These are phyloP conservation scores for Cololabis saira DNA, from an alignment of 2,113 vertebrate species.

Conservation along the genomic window DNA sequence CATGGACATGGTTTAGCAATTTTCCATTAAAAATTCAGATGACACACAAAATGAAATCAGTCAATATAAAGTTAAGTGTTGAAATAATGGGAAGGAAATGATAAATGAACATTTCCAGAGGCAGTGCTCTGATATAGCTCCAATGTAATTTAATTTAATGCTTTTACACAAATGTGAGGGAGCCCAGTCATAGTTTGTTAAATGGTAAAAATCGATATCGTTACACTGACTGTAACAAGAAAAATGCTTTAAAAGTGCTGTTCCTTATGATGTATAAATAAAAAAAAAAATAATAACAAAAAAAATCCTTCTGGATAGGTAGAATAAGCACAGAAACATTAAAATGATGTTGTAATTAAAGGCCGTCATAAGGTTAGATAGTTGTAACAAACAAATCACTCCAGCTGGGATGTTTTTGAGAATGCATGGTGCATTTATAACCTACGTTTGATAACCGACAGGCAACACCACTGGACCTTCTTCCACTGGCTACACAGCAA, in stretches of 20 bases:
- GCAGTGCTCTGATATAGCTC: slow-evolving; percentile 27
- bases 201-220: slow-evolving; percentile 46
- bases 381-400: too few species aligned
- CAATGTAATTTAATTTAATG: slow-evolving; percentile 46
- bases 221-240: slow-evolving; percentile 30
- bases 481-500: slow-evolving; percentile 96
- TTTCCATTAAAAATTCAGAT: not conserved
- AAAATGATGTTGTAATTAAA: too few species aligned
- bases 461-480: slow-evolving; percentile 95
- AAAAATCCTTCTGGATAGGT: not conserved
- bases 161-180: slow-evolving; percentile 44
- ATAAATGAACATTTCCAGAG: slow-evolving; percentile 22
- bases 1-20: not conserved
- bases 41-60: slow-evolving; percentile 4
- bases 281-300: slow-evolving; percentile 6
- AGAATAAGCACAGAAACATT: not conserved
- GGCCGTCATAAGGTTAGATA: too few species aligned
- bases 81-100: slow-evolving; percentile 27
- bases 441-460: slow-evolving; percentile 97
- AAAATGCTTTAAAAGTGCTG: slow-evolving; percentile 38
- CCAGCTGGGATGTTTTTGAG: too few species aligned
- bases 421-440: slow-evolving; percentile 26
- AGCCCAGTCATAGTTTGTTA: slow-evolving; percentile 37
- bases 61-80: slow-evolving; percentile 7
- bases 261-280: slow-evolving; percentile 10